phyloP scores from a whole-genome alignment of 1,140 invertebrate species.

The Dinoponera quadriceps region DNA sequence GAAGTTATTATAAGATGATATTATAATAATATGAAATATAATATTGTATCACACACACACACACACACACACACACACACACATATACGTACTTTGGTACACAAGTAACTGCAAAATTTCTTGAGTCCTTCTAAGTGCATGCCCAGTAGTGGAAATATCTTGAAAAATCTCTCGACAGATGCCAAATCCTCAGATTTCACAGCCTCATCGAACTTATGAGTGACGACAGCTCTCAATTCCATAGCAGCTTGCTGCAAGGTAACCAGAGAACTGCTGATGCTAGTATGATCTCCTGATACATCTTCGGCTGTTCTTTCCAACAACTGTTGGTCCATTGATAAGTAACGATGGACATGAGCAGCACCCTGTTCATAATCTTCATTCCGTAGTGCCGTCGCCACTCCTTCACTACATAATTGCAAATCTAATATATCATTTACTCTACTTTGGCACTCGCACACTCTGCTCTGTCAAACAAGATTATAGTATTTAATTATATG shows the following conservation, averaged over 20 bases:
- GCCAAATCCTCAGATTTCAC: slow-evolving; percentile 95
- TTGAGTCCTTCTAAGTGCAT: slow-evolving; percentile 96
- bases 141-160: slow-evolving; percentile 98
- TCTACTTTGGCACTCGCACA: slow-evolving; percentile 96
- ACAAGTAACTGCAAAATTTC: slow-evolving; percentile 96
- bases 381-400: slow-evolving; percentile 95
- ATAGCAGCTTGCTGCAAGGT: slow-evolving; percentile 94
- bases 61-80: no score
- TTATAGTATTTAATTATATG: slow-evolving; percentile 8
- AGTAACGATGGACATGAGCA: slow-evolving; percentile 96
- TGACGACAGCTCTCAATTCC: slow-evolving; percentile 90
- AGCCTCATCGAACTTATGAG: slow-evolving; percentile 96
- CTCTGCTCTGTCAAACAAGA: slow-evolving; percentile 89
- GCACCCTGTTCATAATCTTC: slow-evolving; percentile 98
- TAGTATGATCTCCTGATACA: slow-evolving; percentile 89
- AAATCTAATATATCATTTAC: slow-evolving; percentile 98
- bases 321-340: slow-evolving; percentile 97
- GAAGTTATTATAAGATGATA: no score
- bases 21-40: slow-evolving; percentile 7
- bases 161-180: slow-evolving; percentile 98
- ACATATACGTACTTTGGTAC: slow-evolving; percentile 91
- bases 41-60: neutral
- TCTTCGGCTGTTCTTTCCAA: slow-evolving; percentile 92
- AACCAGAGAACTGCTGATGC: slow-evolving; percentile 91
- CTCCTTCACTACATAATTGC: slow-evolving; percentile 97